phyloP scores from a whole-genome alignment of 1,140 invertebrate genomes.

The Drosophila nannoptera region DNA sequence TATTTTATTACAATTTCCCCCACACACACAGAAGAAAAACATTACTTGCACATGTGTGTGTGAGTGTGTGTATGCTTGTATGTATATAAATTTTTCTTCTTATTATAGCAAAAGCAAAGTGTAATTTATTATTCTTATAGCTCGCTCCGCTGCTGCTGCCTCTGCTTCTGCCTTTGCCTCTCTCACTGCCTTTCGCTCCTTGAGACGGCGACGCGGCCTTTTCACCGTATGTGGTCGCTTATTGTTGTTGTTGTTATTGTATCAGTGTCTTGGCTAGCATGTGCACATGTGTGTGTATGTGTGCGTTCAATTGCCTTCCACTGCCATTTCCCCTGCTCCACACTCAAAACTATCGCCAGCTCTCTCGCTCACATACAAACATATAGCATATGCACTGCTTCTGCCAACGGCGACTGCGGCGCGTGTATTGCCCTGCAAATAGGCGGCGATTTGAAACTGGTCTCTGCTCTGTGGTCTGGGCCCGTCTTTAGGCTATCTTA shows the following conservation, averaged over 20 bases:
- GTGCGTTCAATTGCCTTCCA: constrained; percentile 57
- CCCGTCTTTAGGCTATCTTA: constrained; percentile 66
- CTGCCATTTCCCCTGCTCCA: constrained; percentile 40
- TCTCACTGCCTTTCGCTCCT: constrained; percentile 63
- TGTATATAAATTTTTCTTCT: constrained; percentile 74
- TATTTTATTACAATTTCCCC: constrained; percentile 77
- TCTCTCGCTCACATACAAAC: constrained; percentile 35
- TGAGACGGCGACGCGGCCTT: constrained; percentile 64
- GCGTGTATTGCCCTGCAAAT: constrained; percentile 63
- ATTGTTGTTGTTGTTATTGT: constrained; percentile 49
- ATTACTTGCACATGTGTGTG: constrained; percentile 59
- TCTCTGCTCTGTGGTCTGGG: constrained; percentile 51
- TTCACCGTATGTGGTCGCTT: constrained; percentile 74
- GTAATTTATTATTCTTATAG: constrained; percentile 79
- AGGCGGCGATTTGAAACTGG: constrained; percentile 70
- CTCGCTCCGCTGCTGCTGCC: constrained; percentile 49
- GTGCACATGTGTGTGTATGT: constrained; percentile 39
- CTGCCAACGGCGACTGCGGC: constrained; percentile 33
- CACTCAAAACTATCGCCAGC: constrained; percentile 46
- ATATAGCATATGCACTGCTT: constrained; percentile 34
- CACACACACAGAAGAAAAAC: constrained; percentile 44
- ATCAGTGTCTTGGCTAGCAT: constrained; percentile 50
- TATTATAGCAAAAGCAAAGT: constrained; percentile 78
- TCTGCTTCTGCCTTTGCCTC: constrained; percentile 11
- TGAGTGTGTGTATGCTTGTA: constrained; percentile 45